Base-by-base conservation (phyloP, 2,888 invertebrate species). In the Agrotis puta region DNA sequence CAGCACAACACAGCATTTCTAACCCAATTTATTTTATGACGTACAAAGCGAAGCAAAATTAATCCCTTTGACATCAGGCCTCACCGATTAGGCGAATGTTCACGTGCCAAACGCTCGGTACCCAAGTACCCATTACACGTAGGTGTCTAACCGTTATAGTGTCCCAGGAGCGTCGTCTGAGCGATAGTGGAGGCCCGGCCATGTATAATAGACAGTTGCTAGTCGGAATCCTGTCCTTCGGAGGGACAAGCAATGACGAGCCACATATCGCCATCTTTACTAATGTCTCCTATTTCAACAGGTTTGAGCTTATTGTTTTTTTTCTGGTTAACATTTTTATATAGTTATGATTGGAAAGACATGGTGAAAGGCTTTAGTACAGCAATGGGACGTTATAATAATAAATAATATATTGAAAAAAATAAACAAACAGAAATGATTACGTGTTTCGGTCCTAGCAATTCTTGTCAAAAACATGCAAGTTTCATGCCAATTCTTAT, bases 161-260 rank as follows among this genome's bases (percentile, higher is more conserved):
- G 57, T 79, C 72, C 45, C 79, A 94, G 94, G 88, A 89, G 11
- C 88, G 85, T 22, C 87, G 84, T 20, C 63, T 94, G 18, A 91
- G 84, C 65, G 95, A 95, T 83, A 93, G 90, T 56, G 94, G 95
- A 1, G 94, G 94, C 2, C 89, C 93, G 0, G 94, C 91, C 1
- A 68, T 89, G 3, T 89, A 57, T 50, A 73, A 85, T 24, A 79
- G 83, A 7, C 58, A 88, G 0, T 11, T 85, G 0, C 74, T 94
- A 2, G 89, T 93, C 0, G 95, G 95, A 2, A 82, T 95, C 2
- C 71, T 92, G 14, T 94, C 94, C 0, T 90, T 88, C 50, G 92
- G 92, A 18, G 90, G 85, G 3, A 74, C 74, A 5, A 85, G 72
- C 20, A 64, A 70, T 0, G 61, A 79, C 0, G 75, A 82, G 0